Percentiles rank a stretch among this genome's conserved stretches.
Conservation (phyloP, 2,113 vertebrate genomes). For the Microtus richardsoni region DNA sequence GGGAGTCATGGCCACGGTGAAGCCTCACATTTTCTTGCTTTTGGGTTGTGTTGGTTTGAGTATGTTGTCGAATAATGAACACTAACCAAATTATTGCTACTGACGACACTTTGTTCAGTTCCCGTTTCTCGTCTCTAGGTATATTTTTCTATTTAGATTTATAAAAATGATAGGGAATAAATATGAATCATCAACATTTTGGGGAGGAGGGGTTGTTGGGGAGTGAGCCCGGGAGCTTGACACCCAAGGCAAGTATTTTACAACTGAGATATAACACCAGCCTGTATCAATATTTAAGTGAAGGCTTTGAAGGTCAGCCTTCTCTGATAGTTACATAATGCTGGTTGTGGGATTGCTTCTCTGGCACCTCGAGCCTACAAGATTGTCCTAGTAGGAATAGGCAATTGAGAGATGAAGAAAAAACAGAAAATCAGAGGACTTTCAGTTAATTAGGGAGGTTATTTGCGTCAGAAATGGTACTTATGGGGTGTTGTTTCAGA, state of each 20-base stretch:
- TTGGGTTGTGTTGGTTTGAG: not conserved
- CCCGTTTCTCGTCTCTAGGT: conserved; percentile 8
- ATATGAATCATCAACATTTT: conserved; percentile 6
- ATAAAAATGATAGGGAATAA: not conserved
- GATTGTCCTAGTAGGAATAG: not conserved
- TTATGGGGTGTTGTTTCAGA: not conserved
- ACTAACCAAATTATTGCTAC: conserved; percentile 33
- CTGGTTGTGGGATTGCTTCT: not conserved
- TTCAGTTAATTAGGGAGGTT: not conserved
- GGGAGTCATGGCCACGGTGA: not conserved
- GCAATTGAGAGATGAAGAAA: not conserved
- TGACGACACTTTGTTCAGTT: not conserved
- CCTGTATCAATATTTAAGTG: not conserved
- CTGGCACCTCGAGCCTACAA: not conserved
- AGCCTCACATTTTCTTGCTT: not conserved
- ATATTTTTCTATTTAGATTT: not conserved
- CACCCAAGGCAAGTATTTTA: not conserved
- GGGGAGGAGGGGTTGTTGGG: not conserved
- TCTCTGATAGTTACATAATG: not conserved
- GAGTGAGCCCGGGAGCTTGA: not conserved
- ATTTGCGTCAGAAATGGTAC: not conserved
- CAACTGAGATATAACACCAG: not conserved
- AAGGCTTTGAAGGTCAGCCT: not conserved
- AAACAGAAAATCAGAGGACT: not conserved
- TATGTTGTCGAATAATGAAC: not conserved